Percentiles rank a stretch among this genome's conserved stretches.
These are phyloP conservation scores for Dromococcyx pavoninus DNA, from an alignment of 2,797 vertebrate species.

Conservation along the genomic window DNA sequence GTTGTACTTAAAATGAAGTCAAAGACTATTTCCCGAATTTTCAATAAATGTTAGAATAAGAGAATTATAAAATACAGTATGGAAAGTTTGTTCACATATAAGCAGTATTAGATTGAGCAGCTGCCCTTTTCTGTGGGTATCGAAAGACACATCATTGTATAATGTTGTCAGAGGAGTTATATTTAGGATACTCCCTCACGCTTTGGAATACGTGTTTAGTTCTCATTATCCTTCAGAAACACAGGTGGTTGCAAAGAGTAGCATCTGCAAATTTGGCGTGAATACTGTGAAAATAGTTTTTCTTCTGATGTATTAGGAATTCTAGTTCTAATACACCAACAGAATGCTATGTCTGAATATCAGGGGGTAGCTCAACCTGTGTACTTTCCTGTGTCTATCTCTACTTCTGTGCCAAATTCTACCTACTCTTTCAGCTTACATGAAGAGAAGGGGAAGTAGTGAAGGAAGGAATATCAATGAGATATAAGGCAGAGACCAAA, in stretches of 20 bases:
- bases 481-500: neutral
- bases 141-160: neutral
- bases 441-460: neutral
- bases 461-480: neutral
- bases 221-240: conserved; percentile 22
- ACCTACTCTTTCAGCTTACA: neutral
- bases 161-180: conserved; percentile 17
- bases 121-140: conserved; percentile 8
- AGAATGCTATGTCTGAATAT: neutral
- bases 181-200: conserved; percentile 31
- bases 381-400: neutral
- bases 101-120: neutral
- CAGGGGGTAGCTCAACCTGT: neutral
- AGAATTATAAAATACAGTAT: neutral
- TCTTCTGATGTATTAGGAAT: neutral
- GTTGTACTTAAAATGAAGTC: neutral
- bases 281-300: conserved; percentile 17
- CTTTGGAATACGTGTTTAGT: neutral
- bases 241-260: conserved; percentile 32
- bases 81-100: neutral
- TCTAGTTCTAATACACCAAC: neutral
- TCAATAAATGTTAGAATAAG: neutral
- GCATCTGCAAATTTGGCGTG: conserved; percentile 1
- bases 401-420: neutral
- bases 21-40: neutral